These are phyloP conservation scores for Brachyrhaphis roseni DNA, from an alignment of 2,797 vertebrate species.

Conservation along the genomic window DNA sequence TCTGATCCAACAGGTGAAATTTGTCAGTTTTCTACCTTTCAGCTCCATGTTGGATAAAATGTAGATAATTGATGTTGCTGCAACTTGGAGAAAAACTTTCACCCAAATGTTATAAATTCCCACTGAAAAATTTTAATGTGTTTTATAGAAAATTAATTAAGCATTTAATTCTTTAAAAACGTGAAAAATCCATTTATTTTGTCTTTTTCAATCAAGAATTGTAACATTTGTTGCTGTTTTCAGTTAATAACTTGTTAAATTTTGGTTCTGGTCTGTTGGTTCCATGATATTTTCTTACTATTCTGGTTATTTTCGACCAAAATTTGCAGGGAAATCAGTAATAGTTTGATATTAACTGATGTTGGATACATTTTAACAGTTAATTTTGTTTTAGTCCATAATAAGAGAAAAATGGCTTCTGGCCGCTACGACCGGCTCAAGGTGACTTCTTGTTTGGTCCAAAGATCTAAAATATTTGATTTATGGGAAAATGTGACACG, in stretches of 20 bases:
- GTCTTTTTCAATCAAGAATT: neutral
- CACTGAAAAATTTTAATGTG: neutral
- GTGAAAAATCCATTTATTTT: neutral
- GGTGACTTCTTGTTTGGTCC: constrained; percentile 6
- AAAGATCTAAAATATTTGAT: neutral
- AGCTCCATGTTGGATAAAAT: neutral
- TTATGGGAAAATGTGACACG: neutral
- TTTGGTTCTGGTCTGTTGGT: neutral
- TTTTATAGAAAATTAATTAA: neutral
- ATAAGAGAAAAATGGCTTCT: neutral
- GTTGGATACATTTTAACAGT: neutral
- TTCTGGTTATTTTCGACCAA: neutral
- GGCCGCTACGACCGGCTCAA: neutral
- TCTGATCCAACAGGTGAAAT: neutral
- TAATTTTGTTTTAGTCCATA: neutral
- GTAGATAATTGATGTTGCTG: neutral
- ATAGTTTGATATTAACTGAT: neutral
- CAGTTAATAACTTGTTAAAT: neutral
- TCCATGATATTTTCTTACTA: neutral
- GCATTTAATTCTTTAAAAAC: neutral
- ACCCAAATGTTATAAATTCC: neutral
- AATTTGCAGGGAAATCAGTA: neutral
- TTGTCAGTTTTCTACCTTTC: neutral
- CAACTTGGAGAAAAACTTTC: neutral
- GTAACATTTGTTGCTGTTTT: neutral